Conservation (phyloP, 2,113 vertebrate species). For the Sturnira hondurensis region DNA sequence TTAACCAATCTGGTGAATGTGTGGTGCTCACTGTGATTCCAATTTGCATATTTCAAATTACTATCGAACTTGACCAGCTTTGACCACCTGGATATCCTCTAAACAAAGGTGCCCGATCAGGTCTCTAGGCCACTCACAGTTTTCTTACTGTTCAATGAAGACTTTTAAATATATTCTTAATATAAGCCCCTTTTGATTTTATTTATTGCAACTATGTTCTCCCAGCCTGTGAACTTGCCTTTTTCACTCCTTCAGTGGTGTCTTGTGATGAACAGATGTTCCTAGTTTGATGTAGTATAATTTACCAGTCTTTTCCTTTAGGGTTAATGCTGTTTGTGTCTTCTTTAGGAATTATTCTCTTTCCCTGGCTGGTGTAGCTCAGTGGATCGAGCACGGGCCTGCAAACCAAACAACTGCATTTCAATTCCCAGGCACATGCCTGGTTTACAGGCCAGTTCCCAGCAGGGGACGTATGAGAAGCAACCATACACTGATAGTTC, state of each 20-base stretch:
- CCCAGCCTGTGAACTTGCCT: background rate
- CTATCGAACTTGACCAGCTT: background rate
- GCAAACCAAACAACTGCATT: no score
- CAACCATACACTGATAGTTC: no score
- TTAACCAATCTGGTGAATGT: background rate
- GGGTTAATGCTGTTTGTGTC: background rate
- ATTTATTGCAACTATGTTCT: background rate
- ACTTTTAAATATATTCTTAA: constrained; percentile 10
- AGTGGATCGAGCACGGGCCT: no score
- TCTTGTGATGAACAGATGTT: background rate
- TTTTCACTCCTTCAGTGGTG: background rate
- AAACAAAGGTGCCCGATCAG: background rate
- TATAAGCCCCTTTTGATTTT: background rate
- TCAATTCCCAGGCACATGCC: no score
- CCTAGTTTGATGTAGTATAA: background rate
- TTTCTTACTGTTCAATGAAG: background rate
- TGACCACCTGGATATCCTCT: background rate
- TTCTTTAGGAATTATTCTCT: background rate
- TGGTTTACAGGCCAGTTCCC: no score
- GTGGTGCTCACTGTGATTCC: background rate
- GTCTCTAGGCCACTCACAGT: background rate
- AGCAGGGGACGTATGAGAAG: no score
- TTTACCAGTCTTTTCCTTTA: background rate
- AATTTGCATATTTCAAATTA: background rate
- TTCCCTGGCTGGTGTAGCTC: no score